Percentiles rank a stretch among this genome's conserved stretches.
Conservation (phyloP, 1,140 invertebrate species). For the Araneus ventricosus region DNA sequence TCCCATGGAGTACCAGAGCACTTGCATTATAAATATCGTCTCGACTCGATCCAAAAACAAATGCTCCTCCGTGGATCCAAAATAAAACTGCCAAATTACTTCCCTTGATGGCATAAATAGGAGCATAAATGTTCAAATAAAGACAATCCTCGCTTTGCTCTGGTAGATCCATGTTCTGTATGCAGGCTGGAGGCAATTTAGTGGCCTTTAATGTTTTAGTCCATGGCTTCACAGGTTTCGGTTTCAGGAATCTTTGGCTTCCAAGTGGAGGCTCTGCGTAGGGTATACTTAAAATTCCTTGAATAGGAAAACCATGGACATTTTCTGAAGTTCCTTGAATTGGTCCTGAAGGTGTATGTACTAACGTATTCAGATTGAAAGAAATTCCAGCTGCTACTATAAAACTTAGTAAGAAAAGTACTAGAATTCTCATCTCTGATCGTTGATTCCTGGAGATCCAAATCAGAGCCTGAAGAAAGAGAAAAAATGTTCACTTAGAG, state of each 20-base stretch:
- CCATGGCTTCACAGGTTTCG: conserved; percentile 8
- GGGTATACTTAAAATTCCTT: conserved; percentile 82
- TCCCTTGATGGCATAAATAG: conserved; percentile 75
- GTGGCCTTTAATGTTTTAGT: not conserved
- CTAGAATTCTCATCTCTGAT: too few species aligned
- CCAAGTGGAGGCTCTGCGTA: conserved; percentile 86
- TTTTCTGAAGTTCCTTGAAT: too few species aligned
- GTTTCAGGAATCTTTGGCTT: conserved; percentile 83
- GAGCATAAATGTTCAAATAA: conserved; percentile 79
- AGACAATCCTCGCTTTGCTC: conserved; percentile 40
- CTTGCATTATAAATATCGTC: conserved; percentile 87
- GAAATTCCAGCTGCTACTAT: too few species aligned
- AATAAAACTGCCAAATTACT: conserved; percentile 79
- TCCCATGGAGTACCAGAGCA: conserved; percentile 89
- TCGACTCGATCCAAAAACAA: conserved; percentile 69
- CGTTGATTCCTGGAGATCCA: too few species aligned
- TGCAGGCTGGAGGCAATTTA: not conserved
- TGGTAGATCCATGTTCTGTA: conserved; percentile 87
- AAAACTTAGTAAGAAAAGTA: too few species aligned
- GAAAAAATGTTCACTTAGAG: too few species aligned
- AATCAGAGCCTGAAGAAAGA: too few species aligned
- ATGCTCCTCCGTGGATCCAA: conserved; percentile 77
- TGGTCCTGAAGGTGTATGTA: too few species aligned
- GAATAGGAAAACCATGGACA: too few species aligned
- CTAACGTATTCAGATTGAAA: too few species aligned